A percentile compares a stretch with the other conserved stretches of the same genome.
Conservation (phyloP, 2,888 invertebrate species). For the Rhagophthalmus giganteus region DNA sequence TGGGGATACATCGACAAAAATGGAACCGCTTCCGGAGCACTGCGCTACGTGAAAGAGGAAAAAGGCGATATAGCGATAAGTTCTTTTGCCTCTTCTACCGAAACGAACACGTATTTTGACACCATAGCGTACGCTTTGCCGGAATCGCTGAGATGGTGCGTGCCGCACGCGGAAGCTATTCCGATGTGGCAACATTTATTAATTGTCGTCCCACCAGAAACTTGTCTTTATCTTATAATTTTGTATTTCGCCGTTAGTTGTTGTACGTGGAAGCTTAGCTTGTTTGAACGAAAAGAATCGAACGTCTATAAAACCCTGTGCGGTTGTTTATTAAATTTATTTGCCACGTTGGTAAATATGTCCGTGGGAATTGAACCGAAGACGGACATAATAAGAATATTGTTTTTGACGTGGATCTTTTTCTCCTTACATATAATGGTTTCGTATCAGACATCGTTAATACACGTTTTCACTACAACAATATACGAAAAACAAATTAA, state of each 20-base stretch:
- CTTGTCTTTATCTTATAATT: constrained; percentile 26
- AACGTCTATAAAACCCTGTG: constrained; percentile 17
- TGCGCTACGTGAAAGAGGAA: constrained; percentile 38
- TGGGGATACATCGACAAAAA: constrained; percentile 41
- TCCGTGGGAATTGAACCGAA: constrained; percentile 36
- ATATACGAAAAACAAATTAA: constrained; percentile 40
- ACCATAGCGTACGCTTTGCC: constrained; percentile 44
- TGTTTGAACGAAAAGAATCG: constrained; percentile 14
- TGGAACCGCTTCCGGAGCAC: constrained; percentile 40
- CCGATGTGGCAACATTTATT: constrained; percentile 38
- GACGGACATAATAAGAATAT: constrained; percentile 32
- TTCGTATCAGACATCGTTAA: constrained; percentile 41
- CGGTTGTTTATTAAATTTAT: constrained; percentile 32
- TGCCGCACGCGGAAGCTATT: constrained; percentile 42
- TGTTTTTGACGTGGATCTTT: constrained; percentile 38
- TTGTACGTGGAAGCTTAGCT: constrained; percentile 23
- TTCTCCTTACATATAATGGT: constrained; percentile 39
- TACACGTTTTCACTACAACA: constrained; percentile 40
- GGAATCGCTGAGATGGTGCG: constrained; percentile 48
- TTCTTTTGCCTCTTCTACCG: constrained; percentile 42
- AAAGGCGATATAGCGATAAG: constrained; percentile 46
- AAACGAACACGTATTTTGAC: constrained; percentile 43
- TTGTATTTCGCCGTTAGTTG: constrained; percentile 13
- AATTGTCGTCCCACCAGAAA: constrained; percentile 23
- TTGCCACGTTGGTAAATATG: constrained; percentile 36